These are phyloP conservation scores for Psittacula echo DNA, from an alignment of 2,797 vertebrate genomes.

Conservation along the genomic window DNA sequence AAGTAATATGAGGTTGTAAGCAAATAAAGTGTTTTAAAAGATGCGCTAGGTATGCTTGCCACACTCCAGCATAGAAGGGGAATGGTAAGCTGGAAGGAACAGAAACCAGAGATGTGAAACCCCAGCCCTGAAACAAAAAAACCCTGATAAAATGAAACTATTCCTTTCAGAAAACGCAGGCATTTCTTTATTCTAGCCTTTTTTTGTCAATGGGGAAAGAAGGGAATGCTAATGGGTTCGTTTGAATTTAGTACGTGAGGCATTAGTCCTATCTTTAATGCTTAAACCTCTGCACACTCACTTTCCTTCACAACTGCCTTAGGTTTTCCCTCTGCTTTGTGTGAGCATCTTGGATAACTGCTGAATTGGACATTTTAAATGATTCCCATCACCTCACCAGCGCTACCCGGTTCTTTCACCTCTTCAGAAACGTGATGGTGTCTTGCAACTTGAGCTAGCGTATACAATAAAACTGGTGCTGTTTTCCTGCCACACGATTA, in stretches of 20 bases:
- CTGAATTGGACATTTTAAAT: neutral
- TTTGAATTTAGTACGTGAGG: neutral
- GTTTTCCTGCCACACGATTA: constrained; percentile 23
- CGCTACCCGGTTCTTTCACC: neutral
- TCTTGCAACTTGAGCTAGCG: neutral
- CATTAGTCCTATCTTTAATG: neutral
- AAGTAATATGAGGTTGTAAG: neutral
- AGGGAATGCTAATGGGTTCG: neutral
- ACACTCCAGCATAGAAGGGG: neutral
- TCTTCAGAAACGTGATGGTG: neutral
- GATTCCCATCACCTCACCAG: neutral
- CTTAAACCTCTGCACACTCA: neutral
- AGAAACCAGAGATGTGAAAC: neutral
- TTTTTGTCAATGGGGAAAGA: neutral
- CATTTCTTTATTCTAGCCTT: neutral
- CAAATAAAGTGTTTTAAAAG: neutral
- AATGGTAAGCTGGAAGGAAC: neutral
- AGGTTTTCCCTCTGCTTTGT: neutral
- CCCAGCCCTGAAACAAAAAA: neutral
- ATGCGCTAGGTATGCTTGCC: rapidly evolving
- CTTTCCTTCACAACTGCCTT: neutral
- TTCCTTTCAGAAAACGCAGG: neutral
- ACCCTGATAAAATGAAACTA: rapidly evolving
- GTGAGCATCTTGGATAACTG: neutral
- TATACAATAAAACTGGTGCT: neutral